phyloP scores from a whole-genome alignment of 1,140 invertebrate genomes.

The Anthonomus grandis region DNA sequence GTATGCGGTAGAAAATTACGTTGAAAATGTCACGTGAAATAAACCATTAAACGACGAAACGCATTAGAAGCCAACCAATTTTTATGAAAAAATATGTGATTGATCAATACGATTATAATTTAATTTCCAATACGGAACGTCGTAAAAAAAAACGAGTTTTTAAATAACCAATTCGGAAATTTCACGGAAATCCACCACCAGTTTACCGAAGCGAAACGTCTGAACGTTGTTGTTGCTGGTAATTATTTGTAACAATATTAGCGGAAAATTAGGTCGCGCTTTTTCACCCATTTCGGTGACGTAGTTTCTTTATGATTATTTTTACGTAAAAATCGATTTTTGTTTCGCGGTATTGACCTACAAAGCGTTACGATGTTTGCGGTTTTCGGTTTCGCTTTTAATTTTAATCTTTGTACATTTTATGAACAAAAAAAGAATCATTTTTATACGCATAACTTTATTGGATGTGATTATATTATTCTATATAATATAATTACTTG shows the following conservation, averaged over 20 bases:
- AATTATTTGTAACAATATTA: constrained; percentile 23
- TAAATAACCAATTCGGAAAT: constrained; percentile 12
- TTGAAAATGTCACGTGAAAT: too few relatives aligned
- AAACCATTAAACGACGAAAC: too few relatives aligned
- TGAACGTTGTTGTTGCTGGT: constrained; percentile 7
- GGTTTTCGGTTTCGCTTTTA: constrained; percentile 5
- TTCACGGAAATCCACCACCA: constrained; percentile 12
- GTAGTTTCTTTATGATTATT: constrained; percentile 5
- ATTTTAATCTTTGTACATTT: too few relatives aligned
- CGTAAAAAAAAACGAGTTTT: background rate
- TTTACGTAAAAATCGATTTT: constrained; percentile 6
- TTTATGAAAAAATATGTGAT: too few relatives aligned
- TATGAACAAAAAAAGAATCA: too few relatives aligned
- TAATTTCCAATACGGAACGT: too few relatives aligned
- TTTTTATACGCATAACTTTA: too few relatives aligned
- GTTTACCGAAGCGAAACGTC: constrained; percentile 12
- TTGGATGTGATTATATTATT: too few relatives aligned
- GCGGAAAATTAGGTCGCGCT: constrained; percentile 18
- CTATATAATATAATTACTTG: too few relatives aligned
- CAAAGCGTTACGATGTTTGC: constrained; percentile 3
- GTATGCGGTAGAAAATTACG: too few relatives aligned
- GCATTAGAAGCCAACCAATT: too few relatives aligned
- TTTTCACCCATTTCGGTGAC: background rate
- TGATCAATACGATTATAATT: too few relatives aligned
- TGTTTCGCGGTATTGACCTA: constrained; percentile 10